These are phyloP conservation scores for Siniperca chuatsi DNA, from an alignment of 2,113 vertebrate genomes.

Conservation along the genomic window DNA sequence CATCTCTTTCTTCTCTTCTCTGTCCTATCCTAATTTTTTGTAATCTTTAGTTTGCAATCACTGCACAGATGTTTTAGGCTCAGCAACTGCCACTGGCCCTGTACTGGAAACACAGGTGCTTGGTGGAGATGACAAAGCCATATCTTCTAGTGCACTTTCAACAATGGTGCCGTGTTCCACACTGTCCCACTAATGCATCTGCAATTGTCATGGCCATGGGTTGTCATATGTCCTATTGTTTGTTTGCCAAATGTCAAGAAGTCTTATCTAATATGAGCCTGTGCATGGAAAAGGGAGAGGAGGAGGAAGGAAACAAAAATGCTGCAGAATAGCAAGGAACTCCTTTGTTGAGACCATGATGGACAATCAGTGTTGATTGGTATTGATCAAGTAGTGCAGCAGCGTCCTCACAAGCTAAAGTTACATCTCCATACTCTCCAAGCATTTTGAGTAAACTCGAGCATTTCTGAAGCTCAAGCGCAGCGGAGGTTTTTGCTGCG, in stretches of 20 bases:
- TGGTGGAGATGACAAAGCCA: not conserved
- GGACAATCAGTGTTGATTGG: too few species aligned
- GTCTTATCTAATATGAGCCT: not conserved
- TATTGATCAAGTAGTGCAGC: too few species aligned
- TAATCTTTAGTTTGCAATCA: too few species aligned
- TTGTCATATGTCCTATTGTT: not conserved
- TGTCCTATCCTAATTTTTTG: too few species aligned
- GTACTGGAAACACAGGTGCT: conserved; percentile 1
- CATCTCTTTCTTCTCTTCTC: too few species aligned
- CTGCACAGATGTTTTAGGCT: too few species aligned
- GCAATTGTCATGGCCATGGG: not conserved
- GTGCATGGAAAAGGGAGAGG: not conserved
- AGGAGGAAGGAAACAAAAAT: not conserved
- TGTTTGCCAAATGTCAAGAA: not conserved
- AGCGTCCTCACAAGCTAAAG: too few species aligned
- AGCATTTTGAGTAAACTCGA: too few species aligned
- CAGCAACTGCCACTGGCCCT: not conserved
- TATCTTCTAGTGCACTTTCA: not conserved
- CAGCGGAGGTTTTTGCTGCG: too few species aligned
- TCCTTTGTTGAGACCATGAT: not conserved
- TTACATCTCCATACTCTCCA: too few species aligned
- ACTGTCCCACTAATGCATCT: not conserved
- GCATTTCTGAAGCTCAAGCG: too few species aligned
- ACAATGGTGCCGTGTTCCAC: not conserved
- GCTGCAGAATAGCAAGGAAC: not conserved